phyloP scores from a whole-genome alignment of 1,140 invertebrate species.

The Drosophila takahashii region DNA sequence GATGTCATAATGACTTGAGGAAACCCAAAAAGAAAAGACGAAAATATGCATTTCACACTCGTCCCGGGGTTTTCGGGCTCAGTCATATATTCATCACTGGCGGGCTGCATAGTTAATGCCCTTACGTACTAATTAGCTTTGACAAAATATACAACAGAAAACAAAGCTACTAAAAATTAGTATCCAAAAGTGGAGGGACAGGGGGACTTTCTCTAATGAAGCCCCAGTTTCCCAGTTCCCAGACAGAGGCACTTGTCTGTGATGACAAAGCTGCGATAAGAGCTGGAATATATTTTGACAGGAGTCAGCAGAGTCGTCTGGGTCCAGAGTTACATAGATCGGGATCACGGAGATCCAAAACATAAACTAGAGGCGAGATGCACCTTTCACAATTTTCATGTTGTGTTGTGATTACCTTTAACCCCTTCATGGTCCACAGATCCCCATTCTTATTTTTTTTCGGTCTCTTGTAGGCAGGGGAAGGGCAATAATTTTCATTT shows the following conservation, averaged over 20 bases:
- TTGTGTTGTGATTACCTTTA: conserved; percentile 76
- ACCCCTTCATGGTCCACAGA: conserved; percentile 50
- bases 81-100: conserved; percentile 76
- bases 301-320: conserved; percentile 66
- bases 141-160: conserved; percentile 67
- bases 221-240: conserved; percentile 40
- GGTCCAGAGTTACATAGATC: conserved; percentile 14
- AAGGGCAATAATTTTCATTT: conserved; percentile 72
- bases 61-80: conserved; percentile 21
- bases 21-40: conserved; percentile 28
- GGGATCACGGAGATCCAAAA: conserved; percentile 59
- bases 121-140: conserved; percentile 81
- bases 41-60: conserved; percentile 77
- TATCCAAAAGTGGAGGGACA: conserved; percentile 25
- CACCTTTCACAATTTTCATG: conserved; percentile 73
- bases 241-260: conserved; percentile 65
- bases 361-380: conserved; percentile 63
- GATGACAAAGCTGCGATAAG: conserved; percentile 73
- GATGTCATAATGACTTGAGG: conserved; percentile 70
- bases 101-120: conserved; percentile 70
- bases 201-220: conserved; percentile 77
- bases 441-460: conserved; percentile 6
- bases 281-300: conserved; percentile 69
- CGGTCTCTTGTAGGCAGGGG: neutral
- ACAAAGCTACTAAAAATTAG: conserved; percentile 77